These are phyloP conservation scores for Echeneis naucrates DNA, from an alignment of 2,797 vertebrate species.

Conservation along the genomic window DNA sequence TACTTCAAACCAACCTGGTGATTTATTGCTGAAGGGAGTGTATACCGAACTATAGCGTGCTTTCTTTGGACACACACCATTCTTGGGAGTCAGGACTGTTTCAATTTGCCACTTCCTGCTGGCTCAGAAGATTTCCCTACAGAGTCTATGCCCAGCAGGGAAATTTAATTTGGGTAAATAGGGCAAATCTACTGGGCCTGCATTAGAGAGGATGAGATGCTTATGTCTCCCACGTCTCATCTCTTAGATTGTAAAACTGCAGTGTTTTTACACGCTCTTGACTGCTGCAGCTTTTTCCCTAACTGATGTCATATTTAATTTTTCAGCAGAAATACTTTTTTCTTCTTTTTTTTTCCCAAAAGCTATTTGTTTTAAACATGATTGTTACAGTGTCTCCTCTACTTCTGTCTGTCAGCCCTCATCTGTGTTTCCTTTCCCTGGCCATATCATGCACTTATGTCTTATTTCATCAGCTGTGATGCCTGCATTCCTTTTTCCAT, in stretches of 20 bases:
- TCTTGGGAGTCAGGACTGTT: slow-evolving; percentile 15
- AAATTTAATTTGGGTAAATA: slow-evolving; percentile 45
- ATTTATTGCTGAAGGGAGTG: slow-evolving; percentile 23
- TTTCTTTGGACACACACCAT: slow-evolving; percentile 9
- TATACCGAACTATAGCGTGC: not conserved
- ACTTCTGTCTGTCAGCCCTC: slow-evolving; percentile 46
- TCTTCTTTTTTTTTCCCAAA: not conserved
- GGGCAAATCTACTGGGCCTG: slow-evolving; percentile 26
- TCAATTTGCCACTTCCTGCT: slow-evolving; percentile 36
- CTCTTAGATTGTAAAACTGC: slow-evolving; percentile 5
- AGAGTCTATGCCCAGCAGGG: slow-evolving; percentile 16
- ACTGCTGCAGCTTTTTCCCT: not conserved
- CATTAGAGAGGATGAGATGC: slow-evolving; percentile 23
- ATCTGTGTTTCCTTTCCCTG: slow-evolving; percentile 12
- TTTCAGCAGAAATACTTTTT: slow-evolving; percentile 16
- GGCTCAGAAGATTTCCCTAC: slow-evolving; percentile 35
- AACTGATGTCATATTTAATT: slow-evolving; percentile 5
- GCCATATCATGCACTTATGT: slow-evolving; percentile 20
- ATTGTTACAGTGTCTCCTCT: slow-evolving; percentile 9
- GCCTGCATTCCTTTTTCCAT: slow-evolving; percentile 18
- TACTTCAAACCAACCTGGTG: slow-evolving; percentile 8
- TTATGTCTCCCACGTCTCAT: slow-evolving; percentile 27
- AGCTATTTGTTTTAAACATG: slow-evolving; percentile 23
- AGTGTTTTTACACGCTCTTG: slow-evolving; percentile 9
- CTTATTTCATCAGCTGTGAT: slow-evolving; percentile 27